Base-by-base conservation (phyloP, 2,888 invertebrate species). In the Nezara viridula region DNA sequence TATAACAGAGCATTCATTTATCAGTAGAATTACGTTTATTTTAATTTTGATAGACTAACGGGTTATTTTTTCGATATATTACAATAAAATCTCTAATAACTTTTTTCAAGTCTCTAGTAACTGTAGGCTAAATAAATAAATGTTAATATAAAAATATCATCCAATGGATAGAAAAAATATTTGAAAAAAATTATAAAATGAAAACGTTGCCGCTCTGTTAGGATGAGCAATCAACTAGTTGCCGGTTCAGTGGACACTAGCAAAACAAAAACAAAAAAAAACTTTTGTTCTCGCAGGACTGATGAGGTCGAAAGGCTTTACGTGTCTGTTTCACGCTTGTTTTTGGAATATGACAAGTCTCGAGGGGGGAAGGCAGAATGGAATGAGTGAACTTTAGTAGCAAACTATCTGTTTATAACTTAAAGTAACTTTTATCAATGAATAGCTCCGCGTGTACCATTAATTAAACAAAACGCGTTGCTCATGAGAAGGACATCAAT, bases 251-350 rank as follows among this genome's bases (percentile, higher is more conserved):
- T 81, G 81, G n/a, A 12, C 81, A n/a, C 44, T 44, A 24, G 81
- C 12, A 81, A 81, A 40, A 40, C 24, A 44, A 81, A 81, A 40
- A 40, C 10, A 44, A 81, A 81, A 81, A 81, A 81, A 44, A 44
- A 81, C 81, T 73, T 66, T 66, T 44, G 77, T 77, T 77, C 77
- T 40, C 40, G 81, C 2, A 81, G 81, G 81, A 81, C 44, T 81
- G 44, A n/a, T 47, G 81, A n/a, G 81, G 44, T 81, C n/a, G 44
- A 14, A 81, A 81, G 81, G 44, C 9, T 40, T 16, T 40, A 81
- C 44, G 81, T 47, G 81, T 44, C 81, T 44, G 44, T 81, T 81
- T 81, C 81, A 81, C 81, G 81, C 81, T n/a, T 24, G 81, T 81
- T 81, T 81, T 81, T 81, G 81, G 81, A 44, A 44, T 81, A 81